A percentile compares a stretch with the other conserved stretches of the same genome.
Evolutionary conservation across 2,113 vertebrate species (phyloP).

Genomic region (Rostratula benghalensis): DNA sequence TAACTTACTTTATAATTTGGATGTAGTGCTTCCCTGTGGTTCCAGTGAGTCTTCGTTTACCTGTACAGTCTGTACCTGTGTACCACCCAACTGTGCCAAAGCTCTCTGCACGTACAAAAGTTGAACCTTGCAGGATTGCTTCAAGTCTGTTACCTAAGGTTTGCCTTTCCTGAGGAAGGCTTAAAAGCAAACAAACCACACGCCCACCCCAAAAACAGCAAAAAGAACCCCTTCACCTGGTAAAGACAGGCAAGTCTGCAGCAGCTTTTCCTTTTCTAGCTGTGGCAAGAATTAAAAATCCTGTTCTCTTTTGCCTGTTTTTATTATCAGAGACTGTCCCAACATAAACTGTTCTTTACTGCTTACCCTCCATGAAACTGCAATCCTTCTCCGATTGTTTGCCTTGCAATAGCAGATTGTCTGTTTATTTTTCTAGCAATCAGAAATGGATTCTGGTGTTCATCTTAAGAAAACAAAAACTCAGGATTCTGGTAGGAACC

Average conservation of each 20-base stretch:
- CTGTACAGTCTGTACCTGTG: neutral
- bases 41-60: neutral
- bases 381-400: neutral
- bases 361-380: neutral
- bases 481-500: slow-evolving; percentile 58
- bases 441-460: slow-evolving; percentile 58
- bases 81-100: neutral
- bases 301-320: neutral
- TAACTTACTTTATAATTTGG: neutral
- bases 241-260: neutral
- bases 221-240: neutral
- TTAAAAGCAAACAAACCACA: neutral
- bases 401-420: neutral
- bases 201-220: neutral
- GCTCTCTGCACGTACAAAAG: neutral
- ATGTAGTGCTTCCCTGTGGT: neutral
- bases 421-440: slow-evolving; percentile 50
- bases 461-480: slow-evolving; percentile 62
- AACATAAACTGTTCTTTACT: neutral
- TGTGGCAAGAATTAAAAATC: neutral
- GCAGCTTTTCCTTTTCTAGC: slow-evolving; percentile 11
- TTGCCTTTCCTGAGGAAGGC: neutral
- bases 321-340: neutral
- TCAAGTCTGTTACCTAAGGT: neutral
- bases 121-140: neutral